Percentiles rank a stretch among this genome's conserved stretches.
These are phyloP conservation scores for Drosophila paulistorum DNA, from an alignment of 1,140 invertebrate genomes.

Conservation along the genomic window DNA sequence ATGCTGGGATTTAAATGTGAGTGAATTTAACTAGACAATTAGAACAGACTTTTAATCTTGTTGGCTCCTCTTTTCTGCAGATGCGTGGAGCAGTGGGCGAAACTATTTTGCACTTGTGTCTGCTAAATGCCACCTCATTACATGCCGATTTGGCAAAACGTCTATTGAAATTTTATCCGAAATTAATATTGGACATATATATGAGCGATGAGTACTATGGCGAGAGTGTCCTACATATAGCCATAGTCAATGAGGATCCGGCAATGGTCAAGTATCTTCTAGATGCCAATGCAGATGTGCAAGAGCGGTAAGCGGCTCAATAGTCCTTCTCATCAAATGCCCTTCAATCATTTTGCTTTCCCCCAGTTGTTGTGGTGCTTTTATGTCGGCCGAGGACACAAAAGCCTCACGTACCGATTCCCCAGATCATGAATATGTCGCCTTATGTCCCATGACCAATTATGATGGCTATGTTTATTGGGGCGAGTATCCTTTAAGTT, in stretches of 20 bases:
- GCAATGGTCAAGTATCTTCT: slow-evolving; percentile 98
- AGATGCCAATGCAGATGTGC: slow-evolving; percentile 94
- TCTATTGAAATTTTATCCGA: slow-evolving; percentile 95
- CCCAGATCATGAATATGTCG: slow-evolving; percentile 96
- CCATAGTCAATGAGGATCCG: slow-evolving; percentile 99
- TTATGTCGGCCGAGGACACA: slow-evolving; percentile 99
- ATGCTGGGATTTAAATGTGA: slow-evolving; percentile 94
- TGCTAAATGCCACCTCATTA: slow-evolving; percentile 94
- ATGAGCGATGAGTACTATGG: slow-evolving; percentile 98
- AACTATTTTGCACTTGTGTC: slow-evolving; percentile 96
- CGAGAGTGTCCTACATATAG: slow-evolving; percentile 96
- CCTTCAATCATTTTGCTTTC: not conserved
- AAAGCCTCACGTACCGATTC: slow-evolving; percentile 94
- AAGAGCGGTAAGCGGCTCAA: slow-evolving; percentile 86
- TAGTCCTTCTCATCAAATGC: not conserved
- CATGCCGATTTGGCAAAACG: slow-evolving; percentile 97
- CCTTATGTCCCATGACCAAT: slow-evolving; percentile 93
- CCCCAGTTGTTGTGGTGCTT: slow-evolving; percentile 92
- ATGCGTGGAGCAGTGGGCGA: slow-evolving; percentile 98
- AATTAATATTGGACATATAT: slow-evolving; percentile 98
- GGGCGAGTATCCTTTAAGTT: slow-evolving; percentile 98
- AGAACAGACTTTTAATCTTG: not conserved
- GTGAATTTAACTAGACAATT: slow-evolving; percentile 12
- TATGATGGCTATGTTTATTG: slow-evolving; percentile 99
- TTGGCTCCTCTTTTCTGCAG: slow-evolving; percentile 65